phyloP scores from a whole-genome alignment of 2,797 vertebrate species.

The Enteromius argenteus region DNA sequence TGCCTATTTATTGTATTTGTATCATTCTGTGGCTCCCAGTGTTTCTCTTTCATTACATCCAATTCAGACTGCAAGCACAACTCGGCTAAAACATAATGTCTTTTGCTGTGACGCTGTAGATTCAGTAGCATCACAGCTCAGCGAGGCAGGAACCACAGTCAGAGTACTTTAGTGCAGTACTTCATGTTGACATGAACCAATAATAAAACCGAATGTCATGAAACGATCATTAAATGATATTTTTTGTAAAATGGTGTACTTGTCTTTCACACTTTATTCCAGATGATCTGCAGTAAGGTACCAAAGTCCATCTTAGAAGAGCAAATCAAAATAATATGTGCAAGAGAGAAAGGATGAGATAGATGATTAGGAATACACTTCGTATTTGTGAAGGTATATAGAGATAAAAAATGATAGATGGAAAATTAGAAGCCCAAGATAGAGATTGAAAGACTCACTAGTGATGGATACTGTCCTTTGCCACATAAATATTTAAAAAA shows the following conservation, averaged over 20 bases:
- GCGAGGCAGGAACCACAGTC: not conserved
- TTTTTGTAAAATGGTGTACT: not conserved
- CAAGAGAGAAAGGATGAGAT: not conserved
- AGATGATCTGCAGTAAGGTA: not conserved
- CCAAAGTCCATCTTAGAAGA: not conserved
- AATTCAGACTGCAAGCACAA: conserved; percentile 21
- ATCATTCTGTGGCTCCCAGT: conserved; percentile 10
- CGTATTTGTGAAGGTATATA: not conserved
- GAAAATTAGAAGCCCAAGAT: not conserved
- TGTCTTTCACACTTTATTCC: not conserved
- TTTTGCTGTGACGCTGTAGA: not conserved
- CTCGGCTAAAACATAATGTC: not conserved
- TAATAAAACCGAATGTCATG: not conserved
- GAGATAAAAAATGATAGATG: not conserved
- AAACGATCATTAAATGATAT: not conserved
- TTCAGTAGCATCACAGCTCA: not conserved
- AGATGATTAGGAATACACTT: not conserved
- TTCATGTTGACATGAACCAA: not conserved
- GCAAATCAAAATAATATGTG: not conserved
- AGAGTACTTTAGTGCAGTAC: not conserved
- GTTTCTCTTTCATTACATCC: conserved; percentile 24
- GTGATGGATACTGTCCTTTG: not conserved
- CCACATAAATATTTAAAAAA: not conserved
- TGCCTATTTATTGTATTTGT: conserved; percentile 18
- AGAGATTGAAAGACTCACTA: not conserved